Base-by-base conservation (phyloP, 2,888 invertebrate genomes). In the Melanostoma scalare region DNA sequence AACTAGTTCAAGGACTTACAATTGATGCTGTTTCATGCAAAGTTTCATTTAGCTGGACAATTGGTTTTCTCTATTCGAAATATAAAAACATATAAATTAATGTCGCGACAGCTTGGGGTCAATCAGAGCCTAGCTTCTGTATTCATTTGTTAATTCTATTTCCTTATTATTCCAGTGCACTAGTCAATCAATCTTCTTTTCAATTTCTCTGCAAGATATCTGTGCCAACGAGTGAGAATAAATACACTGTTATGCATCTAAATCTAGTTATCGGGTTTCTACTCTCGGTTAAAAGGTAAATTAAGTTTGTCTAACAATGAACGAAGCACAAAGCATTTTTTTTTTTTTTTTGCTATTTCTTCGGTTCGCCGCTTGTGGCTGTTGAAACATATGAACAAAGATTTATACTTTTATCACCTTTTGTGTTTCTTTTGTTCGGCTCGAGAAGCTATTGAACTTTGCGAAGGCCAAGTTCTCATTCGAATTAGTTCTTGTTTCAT, bases 381-480 rank as follows among this genome's bases (percentile, higher is more conserved):
- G 20, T 20, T 20, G 20, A 20, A 1, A 20, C 20, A 20, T 20
- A 20, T 20, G 20, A 20, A 20, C 20, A 20, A 20, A 20, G 20
- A 20, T 20, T 20, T 20, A 20, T 20, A 20, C 20, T 20, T 20
- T 20, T 20, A 20, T 20, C 20, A 20, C 8, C 3, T 48, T 38
- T 5, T 65, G 48, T 20, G n/a, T 20, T 55, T 56, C 35, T 60
- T 61, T 68, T 50, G 65, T 20, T 20, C 20, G 20, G 20, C 38
- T 40, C 63, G 52, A 48, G 53, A 74, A 65, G 78, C 61, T 73
- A 69, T 78, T 82, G 82, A 82, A 82, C 82, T 74, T 74, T 78
- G 42, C 65, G 78, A 82, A 82, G 82, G 82, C 82, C 82, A 82
- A 73, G 73, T 72, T 81, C 77, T 77, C 67, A 58, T 63, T 75